Evolutionary conservation across 2,113 vertebrate species (phyloP), one percentile per base, ranked within the genome.

Genomic region (Myotis brandtii): DNA sequence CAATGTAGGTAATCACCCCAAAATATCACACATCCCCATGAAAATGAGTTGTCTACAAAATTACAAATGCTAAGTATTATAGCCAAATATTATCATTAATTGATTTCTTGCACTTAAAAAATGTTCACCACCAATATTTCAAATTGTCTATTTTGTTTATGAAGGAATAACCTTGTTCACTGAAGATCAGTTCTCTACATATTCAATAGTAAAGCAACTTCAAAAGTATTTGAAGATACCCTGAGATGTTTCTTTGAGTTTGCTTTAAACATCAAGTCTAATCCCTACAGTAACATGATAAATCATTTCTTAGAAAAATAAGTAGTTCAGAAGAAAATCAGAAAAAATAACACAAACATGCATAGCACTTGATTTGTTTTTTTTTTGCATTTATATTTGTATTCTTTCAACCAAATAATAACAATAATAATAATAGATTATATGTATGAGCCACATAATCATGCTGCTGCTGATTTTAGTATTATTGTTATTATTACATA

Each of bases 271-370:
- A 70, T 76, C 40, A 77, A 80, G 9, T 92, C 27, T 77, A 75
- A 94, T 93, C 94, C 32, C 54, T 93, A 4, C 5, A 48, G 6
- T 85, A 76, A 85, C 23, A 46, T n/a, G 23, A 81, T 23, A 77
- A 89, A 75, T 81, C 30, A 86, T 83, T 76, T 91, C 34, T 86
- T 89, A 20, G 88, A 90, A 89, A 89, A 94, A 50, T 91, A 93
- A 89, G n/a, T 72, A 83, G 18, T 92, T 95, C 43, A 37, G 25
- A 93, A 59, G 67, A 95, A 88, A 96, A 27, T 11, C 86, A 91
- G 69, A 90, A 91, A 91, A 87, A 17, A 56, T 64, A 69, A 84
- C 16, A 46, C 62, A 89, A 76, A 76, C 3, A 17, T 86, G 43
- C 34, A 6, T 86, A 70, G 52, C 73, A 85, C n/a, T 40, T 94